These are phyloP conservation scores for Argya squamiceps DNA, from an alignment of 2,797 vertebrate genomes.

Conservation along the genomic window DNA sequence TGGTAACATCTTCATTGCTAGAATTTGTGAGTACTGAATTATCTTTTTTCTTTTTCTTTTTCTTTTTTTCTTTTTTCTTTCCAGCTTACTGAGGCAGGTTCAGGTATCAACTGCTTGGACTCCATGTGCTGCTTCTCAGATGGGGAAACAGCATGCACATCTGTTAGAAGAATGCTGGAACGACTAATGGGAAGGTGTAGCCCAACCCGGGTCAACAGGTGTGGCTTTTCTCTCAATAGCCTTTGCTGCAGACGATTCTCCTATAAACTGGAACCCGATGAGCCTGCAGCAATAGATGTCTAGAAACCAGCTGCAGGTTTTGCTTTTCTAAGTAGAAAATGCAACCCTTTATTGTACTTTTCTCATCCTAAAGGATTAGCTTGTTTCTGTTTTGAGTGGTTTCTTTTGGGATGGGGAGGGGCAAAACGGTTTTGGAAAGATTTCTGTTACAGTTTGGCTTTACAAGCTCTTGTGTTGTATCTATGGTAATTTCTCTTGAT, in stretches of 20 bases:
- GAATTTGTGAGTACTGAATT: neutral
- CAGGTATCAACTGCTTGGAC: constrained; percentile 94
- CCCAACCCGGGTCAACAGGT: constrained; percentile 83
- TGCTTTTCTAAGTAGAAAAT: constrained; percentile 29
- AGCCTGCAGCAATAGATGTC: constrained; percentile 68
- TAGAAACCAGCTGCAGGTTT: constrained; percentile 58
- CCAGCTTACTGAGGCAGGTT: constrained; percentile 88
- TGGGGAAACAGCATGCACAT: constrained; percentile 87
- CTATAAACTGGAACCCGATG: constrained; percentile 79
- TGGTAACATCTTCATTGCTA: neutral
- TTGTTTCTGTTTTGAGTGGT: constrained; percentile 35
- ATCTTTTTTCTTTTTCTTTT: neutral
- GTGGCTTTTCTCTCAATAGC: constrained; percentile 80
- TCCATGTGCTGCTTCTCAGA: constrained; percentile 95
- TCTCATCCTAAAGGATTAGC: constrained; percentile 30
- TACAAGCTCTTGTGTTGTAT: constrained; percentile 39
- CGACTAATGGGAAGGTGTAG: constrained; percentile 88
- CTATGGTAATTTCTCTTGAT: constrained; percentile 34
- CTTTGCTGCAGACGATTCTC: constrained; percentile 80
- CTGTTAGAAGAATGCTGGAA: constrained; percentile 91
- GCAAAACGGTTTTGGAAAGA: neutral
- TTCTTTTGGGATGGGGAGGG: constrained; percentile 13
- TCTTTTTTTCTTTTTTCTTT: neutral
- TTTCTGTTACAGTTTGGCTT: constrained; percentile 50
- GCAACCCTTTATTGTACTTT: constrained; percentile 19